A percentile compares a stretch with the other conserved stretches of the same genome.
Conservation (phyloP, 2,113 vertebrate genomes). For the Lophotis ruficrista region DNA sequence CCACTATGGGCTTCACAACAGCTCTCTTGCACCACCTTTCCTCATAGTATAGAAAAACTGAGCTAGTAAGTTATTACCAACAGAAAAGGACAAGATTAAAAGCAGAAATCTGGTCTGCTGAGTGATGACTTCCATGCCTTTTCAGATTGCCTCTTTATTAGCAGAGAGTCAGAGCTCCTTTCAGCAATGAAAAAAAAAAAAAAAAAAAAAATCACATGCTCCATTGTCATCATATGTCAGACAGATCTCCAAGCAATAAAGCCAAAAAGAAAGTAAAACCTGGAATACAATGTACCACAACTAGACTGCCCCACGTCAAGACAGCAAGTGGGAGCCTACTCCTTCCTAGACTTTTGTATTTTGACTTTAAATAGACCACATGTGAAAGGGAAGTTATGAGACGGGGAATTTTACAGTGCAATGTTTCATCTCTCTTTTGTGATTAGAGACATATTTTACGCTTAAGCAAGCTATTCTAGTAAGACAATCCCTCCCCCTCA, state of each 20-base stretch:
- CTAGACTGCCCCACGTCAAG: not conserved
- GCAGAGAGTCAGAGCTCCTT: not conserved
- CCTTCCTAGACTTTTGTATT: constrained; percentile 22
- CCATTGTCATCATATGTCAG: not conserved
- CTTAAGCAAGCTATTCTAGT: constrained; percentile 54
- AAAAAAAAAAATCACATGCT: not conserved
- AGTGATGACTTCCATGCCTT: not conserved
- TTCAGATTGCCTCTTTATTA: constrained; percentile 8
- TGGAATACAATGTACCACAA: not conserved
- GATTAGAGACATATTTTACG: constrained; percentile 34
- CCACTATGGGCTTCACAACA: not conserved
- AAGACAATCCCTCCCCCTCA: constrained; percentile 20
- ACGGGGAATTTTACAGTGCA: not conserved
- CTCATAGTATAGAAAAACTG: not conserved
- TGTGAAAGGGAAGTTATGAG: constrained; percentile 36
- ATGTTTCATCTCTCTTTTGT: constrained; percentile 45
- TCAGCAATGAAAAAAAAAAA: not conserved
- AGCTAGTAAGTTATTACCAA: constrained; percentile 13
- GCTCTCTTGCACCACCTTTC: constrained; percentile 38
- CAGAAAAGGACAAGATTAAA: constrained; percentile 24
- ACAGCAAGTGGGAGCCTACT: not conserved
- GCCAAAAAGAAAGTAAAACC: constrained; percentile 18
- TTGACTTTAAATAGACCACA: constrained; percentile 61
- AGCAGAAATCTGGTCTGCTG: not conserved
- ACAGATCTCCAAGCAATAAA: not conserved